These are phyloP conservation scores for Yponomeuta cagnagella DNA, from an alignment of 2,888 invertebrate genomes.

Conservation along the genomic window DNA sequence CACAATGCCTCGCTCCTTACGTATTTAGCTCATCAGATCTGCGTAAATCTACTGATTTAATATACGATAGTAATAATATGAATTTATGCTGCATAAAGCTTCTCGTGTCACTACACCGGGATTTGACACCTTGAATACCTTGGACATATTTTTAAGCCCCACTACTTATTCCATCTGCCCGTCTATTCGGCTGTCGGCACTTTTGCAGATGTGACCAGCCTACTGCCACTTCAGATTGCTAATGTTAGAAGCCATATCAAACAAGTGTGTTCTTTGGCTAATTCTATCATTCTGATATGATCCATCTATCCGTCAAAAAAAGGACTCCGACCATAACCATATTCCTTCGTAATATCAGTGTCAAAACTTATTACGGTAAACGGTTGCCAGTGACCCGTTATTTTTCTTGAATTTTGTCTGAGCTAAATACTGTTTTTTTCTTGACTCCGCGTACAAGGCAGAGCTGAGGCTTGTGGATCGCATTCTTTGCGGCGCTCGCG, in stretches of 20 bases:
- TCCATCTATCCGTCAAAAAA: no score
- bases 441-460: background rate
- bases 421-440: conserved; percentile 7
- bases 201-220: no score
- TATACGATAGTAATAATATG: conserved; percentile 25
- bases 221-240: no score
- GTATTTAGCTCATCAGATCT: conserved; percentile 15
- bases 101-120: conserved; percentile 18
- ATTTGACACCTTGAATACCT: no score
- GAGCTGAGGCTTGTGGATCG: conserved; percentile 31
- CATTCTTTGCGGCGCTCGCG: conserved; percentile 47
- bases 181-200: no score
- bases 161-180: no score
- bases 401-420: conserved; percentile 8
- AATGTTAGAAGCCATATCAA: no score
- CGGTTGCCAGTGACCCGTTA: background rate
- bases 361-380: conserved; percentile 10
- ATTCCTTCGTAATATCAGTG: background rate
- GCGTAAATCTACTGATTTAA: conserved; percentile 32
- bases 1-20: conserved; percentile 33
- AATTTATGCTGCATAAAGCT: conserved; percentile 27
- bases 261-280: no score
- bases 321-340: no score
- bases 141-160: no score
- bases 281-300: no score